These are phyloP conservation scores for Muscicapa comitata DNA, from an alignment of 2,797 vertebrate species.

Conservation along the genomic window DNA sequence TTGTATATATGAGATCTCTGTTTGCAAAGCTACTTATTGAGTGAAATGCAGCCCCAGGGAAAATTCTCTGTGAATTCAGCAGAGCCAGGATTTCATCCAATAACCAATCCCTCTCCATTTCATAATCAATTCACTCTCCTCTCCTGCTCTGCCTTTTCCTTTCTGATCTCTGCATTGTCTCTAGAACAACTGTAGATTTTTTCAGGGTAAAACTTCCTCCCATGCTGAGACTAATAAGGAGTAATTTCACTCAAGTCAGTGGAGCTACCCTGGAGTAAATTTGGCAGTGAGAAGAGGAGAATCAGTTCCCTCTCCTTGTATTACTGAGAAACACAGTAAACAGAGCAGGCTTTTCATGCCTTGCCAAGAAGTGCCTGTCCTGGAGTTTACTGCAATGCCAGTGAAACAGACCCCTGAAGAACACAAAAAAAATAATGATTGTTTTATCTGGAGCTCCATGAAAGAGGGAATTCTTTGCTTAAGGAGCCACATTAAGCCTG, in stretches of 20 bases:
- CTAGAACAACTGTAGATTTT: neutral
- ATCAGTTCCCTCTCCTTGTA: slow-evolving; percentile 1
- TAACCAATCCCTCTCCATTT: neutral
- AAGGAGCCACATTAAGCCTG: neutral
- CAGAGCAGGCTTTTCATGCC: slow-evolving; percentile 8
- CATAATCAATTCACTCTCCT: neutral
- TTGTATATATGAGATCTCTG: neutral
- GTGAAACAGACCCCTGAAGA: slow-evolving; percentile 28
- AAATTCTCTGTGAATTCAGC: neutral
- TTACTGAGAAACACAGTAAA: slow-evolving; percentile 10
- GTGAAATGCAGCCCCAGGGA: neutral
- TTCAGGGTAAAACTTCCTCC: neutral
- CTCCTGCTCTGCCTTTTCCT: neutral
- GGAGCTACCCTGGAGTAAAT: slow-evolving; percentile 10
- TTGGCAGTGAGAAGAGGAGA: neutral
- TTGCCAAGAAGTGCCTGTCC: slow-evolving; percentile 33
- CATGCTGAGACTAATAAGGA: neutral
- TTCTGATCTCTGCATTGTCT: neutral
- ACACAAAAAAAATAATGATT: slow-evolving; percentile 11
- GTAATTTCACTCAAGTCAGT: neutral
- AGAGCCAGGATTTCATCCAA: neutral
- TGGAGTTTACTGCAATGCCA: slow-evolving; percentile 2
- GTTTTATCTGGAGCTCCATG: slow-evolving; percentile 43
- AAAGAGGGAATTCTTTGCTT: slow-evolving; percentile 41
- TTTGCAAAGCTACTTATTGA: neutral